Evolutionary conservation across 1,140 invertebrate genomes (phyloP).

Genomic region (Formica exsecta): DNA sequence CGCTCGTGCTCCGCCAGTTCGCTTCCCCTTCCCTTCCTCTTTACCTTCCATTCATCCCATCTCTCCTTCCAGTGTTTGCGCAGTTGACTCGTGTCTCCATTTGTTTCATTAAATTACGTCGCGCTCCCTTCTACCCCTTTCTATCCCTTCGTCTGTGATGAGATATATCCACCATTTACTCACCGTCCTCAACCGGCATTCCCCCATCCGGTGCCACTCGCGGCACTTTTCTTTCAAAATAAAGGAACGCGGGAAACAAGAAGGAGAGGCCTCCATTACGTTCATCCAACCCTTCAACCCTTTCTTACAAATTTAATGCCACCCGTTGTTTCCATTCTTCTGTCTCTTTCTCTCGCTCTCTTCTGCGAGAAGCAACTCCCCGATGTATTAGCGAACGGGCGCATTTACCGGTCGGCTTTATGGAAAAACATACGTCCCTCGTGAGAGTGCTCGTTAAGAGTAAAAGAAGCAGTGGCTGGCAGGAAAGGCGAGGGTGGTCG

Average conservation of each 20-base stretch:
- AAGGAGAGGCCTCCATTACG: constrained; percentile 53
- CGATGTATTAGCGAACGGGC: constrained; percentile 52
- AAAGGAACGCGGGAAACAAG: constrained; percentile 48
- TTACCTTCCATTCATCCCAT: constrained; percentile 33
- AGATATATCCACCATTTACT: constrained; percentile 43
- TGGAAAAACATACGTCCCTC: constrained; percentile 57
- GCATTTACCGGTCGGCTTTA: constrained; percentile 31
- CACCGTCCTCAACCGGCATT: constrained; percentile 11
- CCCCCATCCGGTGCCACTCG: not conserved
- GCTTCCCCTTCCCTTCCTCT: not conserved
- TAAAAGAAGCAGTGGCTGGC: constrained; percentile 43
- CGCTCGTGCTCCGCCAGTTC: not conserved
- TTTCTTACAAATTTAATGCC: constrained; percentile 60
- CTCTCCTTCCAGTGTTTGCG: constrained; percentile 67
- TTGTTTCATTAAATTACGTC: constrained; percentile 82
- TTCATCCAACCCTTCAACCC: constrained; percentile 45
- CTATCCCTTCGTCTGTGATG: not conserved
- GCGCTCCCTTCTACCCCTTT: constrained; percentile 2
- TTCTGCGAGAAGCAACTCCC: not conserved
- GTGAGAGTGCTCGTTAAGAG: constrained; percentile 41
- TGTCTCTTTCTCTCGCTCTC: not conserved
- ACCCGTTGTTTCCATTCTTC: not conserved
- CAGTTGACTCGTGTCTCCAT: constrained; percentile 80
- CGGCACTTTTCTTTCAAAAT: constrained; percentile 59
- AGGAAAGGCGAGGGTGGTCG: constrained; percentile 3